Base-by-base conservation (phyloP, 2,113 vertebrate genomes). In the Thamnaconus septentrionalis region DNA sequence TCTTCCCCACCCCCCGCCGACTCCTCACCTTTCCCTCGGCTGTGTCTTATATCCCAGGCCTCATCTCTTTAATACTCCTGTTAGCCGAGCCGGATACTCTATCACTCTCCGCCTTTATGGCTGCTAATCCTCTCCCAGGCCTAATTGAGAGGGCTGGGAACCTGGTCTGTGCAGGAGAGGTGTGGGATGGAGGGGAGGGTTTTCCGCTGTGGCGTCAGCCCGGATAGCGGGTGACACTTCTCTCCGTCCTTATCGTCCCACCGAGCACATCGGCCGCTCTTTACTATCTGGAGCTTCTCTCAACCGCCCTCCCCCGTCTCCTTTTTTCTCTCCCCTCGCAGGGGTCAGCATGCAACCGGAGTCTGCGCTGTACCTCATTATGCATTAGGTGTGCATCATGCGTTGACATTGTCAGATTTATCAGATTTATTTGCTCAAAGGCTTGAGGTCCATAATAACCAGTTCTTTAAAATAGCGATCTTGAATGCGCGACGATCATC, bases 331-430 rank as follows among this genome's bases (percentile, higher is more conserved):
- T 51, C 70, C 66, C 70, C 56, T 73, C 76, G 39, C 46, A 5
- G 52, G 57, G 82, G 84, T 87, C 85, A 79, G 66, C 45, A 77
- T 83, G 46, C 71, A 76, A 66, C 80, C 76, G 62, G 68, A 78
- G 79, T 59, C 75, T 74, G 64, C 79, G 86, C 80, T 82, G 61
- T 66, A 82, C 70, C 88, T 87, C 80, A 83, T 87, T 88, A 84
- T 71, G 83, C 84, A 80, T 73, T 61, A 64, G 80, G 72, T 75
- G 76, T 31, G 75, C 84, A 80, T 62, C 66, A 8, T 75, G 79
- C 86, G 84, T 85, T 87, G 88, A 83, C 88, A 86, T 75, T 83
- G 84, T 86, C 83, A 85, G 67, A 67, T 81, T 73, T 85, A 88
- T 80, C 69, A 71, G 18, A n/a, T n/a, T n/a, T n/a, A n/a, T n/a